Percentiles rank a stretch among this genome's conserved stretches.
These are phyloP conservation scores for Zaprionus vittiger DNA, from an alignment of 1,140 invertebrate species.

Conservation along the genomic window DNA sequence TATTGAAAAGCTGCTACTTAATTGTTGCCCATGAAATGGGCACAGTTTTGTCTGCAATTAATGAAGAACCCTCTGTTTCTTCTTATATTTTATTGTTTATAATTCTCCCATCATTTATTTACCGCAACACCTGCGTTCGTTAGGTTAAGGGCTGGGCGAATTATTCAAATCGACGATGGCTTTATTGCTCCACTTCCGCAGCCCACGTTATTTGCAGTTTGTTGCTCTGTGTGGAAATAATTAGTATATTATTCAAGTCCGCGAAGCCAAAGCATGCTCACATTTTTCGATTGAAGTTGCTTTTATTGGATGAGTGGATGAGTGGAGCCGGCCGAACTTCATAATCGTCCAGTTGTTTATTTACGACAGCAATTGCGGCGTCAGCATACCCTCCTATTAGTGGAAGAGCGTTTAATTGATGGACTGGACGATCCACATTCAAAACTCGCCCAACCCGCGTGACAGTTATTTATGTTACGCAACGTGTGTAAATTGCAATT, in stretches of 20 bases:
- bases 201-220: conserved; percentile 1
- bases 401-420: conserved; percentile 5
- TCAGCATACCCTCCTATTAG: conserved; percentile 9
- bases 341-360: background rate
- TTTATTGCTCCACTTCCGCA: conserved; percentile 10
- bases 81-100: conserved; percentile 3
- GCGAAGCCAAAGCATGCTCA: background rate
- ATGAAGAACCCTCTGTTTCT: background rate
- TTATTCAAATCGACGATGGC: background rate
- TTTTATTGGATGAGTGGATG: conserved; percentile 1
- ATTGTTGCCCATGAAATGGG: background rate
- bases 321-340: background rate
- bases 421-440: conserved; percentile 8
- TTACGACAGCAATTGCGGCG: conserved; percentile 7
- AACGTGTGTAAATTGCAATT: background rate
- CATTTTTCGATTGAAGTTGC: conserved; percentile 1
- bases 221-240: background rate
- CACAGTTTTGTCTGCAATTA: conserved; percentile 4
- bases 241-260: conserved; percentile 1
- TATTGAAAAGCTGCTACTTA: background rate
- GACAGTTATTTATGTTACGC: conserved; percentile 10
- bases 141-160: background rate
- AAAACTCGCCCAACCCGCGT: conserved; percentile 4
- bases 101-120: background rate
- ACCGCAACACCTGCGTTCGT: background rate